A percentile compares a stretch with the other conserved stretches of the same genome.
Conservation (phyloP, 1,140 invertebrate genomes). For the Ceratina japonica region DNA sequence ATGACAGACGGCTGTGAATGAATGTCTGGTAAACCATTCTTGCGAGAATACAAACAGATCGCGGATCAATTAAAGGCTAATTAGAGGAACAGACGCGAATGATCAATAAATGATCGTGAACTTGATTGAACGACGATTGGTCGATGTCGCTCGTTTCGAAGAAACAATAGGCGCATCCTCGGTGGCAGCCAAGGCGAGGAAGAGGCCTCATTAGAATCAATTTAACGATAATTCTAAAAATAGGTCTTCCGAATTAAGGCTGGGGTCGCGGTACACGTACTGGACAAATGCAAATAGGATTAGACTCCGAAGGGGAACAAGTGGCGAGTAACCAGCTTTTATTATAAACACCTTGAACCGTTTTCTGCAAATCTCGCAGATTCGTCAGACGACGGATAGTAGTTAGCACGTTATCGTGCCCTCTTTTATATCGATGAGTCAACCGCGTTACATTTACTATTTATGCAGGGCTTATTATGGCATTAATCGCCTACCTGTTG, state of each 20-base stretch:
- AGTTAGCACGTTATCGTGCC: no score
- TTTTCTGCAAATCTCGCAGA: not conserved
- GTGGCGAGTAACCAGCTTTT: constrained; percentile 11
- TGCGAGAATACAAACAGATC: not conserved
- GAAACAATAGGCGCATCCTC: constrained; percentile 30
- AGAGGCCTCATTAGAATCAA: constrained; percentile 64
- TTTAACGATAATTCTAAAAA: constrained; percentile 70
- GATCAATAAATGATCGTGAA: constrained; percentile 37
- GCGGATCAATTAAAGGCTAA: not conserved
- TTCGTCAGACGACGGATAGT: not conserved
- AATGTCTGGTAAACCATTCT: not conserved
- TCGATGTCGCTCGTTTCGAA: not conserved
- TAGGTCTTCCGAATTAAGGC: constrained; percentile 64
- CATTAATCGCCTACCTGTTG: not conserved
- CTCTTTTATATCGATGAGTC: no score
- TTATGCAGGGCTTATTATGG: not conserved
- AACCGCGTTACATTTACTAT: no score
- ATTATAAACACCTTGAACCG: constrained; percentile 34
- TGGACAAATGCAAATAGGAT: constrained; percentile 49
- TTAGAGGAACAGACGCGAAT: not conserved
- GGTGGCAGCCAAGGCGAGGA: constrained; percentile 9
- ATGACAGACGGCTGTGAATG: no score
- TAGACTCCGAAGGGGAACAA: constrained; percentile 33
- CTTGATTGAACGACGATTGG: constrained; percentile 9
- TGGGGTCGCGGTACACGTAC: constrained; percentile 45